Conservation (phyloP, 2,113 vertebrate genomes). For the Podarcis muralis region DNA sequence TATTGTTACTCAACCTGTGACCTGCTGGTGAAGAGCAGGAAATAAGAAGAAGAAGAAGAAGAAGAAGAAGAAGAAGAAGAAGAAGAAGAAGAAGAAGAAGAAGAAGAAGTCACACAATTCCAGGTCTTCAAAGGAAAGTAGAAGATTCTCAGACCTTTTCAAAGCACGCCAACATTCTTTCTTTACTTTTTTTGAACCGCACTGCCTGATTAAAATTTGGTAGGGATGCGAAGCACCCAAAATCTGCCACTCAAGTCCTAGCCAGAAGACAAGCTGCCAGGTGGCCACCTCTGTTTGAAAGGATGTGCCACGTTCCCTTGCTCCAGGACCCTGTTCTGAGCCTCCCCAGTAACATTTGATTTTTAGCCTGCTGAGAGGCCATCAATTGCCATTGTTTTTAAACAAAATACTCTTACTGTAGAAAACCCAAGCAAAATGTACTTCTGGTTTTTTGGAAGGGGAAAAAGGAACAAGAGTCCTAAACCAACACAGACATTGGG, state of each 20-base stretch:
- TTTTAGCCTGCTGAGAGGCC: background rate
- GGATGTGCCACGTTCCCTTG: background rate
- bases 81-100: no score
- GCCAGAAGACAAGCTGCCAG: background rate
- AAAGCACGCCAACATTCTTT: background rate
- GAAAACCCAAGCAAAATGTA: background rate
- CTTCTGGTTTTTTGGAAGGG: background rate
- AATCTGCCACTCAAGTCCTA: background rate
- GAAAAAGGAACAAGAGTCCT: background rate
- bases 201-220: background rate
- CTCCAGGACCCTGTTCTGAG: background rate
- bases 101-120: no score
- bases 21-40: no score
- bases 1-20: no score
- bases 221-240: background rate
- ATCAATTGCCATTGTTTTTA: constrained; percentile 4
- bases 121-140: background rate
- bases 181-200: background rate
- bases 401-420: background rate
- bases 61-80: no score
- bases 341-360: no score
- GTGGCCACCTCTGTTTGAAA: background rate
- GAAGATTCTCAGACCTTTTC: background rate
- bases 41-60: no score
- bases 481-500: background rate